Percentiles rank a stretch among this genome's conserved stretches.
These are phyloP conservation scores for Ryuthela nishihirai DNA, from an alignment of 2,888 invertebrate genomes.

Conservation along the genomic window DNA sequence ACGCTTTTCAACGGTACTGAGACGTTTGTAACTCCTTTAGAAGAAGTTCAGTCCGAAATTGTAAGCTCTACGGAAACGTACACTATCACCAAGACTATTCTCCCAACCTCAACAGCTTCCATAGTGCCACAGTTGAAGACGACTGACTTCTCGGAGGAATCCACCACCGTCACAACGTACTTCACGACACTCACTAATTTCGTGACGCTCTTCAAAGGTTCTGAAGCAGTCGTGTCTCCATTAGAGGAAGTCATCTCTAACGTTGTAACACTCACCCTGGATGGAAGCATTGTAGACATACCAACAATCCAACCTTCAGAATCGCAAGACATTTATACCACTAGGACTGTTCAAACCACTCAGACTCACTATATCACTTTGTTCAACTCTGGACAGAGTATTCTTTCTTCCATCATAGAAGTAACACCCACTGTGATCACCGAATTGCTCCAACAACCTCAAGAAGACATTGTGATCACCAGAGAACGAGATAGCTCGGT, in stretches of 20 bases:
- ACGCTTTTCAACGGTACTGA: slow-evolving; percentile 72
- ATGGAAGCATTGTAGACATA: neutral
- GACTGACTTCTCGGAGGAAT: slow-evolving; percentile 35
- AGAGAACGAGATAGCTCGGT: neutral
- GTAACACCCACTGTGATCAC: slow-evolving; percentile 44
- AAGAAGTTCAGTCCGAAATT: slow-evolving; percentile 41
- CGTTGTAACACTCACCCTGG: slow-evolving; percentile 35
- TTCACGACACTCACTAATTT: slow-evolving; percentile 59
- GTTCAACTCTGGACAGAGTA: slow-evolving; percentile 62
- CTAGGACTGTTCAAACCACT: slow-evolving; percentile 72
- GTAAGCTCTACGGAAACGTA: slow-evolving; percentile 39
- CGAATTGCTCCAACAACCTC: slow-evolving; percentile 29
- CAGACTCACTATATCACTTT: slow-evolving; percentile 76
- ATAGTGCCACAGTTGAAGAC: slow-evolving; percentile 45
- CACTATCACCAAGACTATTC: slow-evolving; percentile 33
- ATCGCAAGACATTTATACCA: slow-evolving; percentile 35
- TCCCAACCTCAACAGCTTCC: slow-evolving; percentile 48
- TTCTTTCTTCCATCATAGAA: slow-evolving; percentile 43
- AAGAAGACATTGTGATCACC: slow-evolving; percentile 4
- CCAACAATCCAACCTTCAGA: neutral
- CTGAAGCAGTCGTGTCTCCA: slow-evolving; percentile 43
- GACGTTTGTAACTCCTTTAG: slow-evolving; percentile 42
- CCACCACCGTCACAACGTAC: slow-evolving; percentile 62
- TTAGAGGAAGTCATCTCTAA: slow-evolving; percentile 43
- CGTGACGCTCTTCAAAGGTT: slow-evolving; percentile 40